A percentile compares a stretch with the other conserved stretches of the same genome.
phyloP scores from a whole-genome alignment of 2,113 vertebrate species.

The Orycteropus afer region DNA sequence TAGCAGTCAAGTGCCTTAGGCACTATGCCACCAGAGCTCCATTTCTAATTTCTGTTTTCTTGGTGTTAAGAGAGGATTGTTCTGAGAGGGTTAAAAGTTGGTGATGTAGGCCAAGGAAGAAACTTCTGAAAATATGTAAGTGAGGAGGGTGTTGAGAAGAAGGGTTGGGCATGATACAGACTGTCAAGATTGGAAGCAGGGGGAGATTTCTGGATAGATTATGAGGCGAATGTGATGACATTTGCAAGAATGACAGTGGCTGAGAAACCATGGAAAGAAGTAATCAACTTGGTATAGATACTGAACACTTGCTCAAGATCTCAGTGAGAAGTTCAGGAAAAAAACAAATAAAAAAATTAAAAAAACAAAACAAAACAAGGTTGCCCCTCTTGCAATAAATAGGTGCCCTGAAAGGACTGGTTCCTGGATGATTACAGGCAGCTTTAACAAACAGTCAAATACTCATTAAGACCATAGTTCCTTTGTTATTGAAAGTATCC shows the following conservation, averaged over 20 bases:
- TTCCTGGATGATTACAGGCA: not conserved
- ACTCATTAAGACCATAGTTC: not conserved
- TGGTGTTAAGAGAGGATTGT: not conserved
- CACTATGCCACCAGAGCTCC: too few species aligned
- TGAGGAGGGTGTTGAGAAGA: not conserved
- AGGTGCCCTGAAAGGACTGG: not conserved
- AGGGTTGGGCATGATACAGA: not conserved
- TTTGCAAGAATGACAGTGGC: not conserved
- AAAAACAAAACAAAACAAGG: not conserved
- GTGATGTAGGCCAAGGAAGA: not conserved
- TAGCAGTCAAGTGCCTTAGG: too few species aligned
- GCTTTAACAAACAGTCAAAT: not conserved
- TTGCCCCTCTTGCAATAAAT: not conserved
- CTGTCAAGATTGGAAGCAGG: not conserved
- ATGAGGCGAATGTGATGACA: not conserved
- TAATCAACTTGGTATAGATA: not conserved
- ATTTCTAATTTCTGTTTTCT: constrained; percentile 12
- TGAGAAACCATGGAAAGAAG: not conserved
- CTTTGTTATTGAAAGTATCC: not conserved
- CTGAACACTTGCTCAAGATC: not conserved
- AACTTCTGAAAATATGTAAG: not conserved
- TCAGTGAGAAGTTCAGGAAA: not conserved
- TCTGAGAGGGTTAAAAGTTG: not conserved
- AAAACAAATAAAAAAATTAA: not conserved
- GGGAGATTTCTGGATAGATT: not conserved